Percentiles rank a stretch among this genome's conserved stretches.
Conservation (phyloP, 2,797 vertebrate genomes). For the Lepus oiostolus region DNA sequence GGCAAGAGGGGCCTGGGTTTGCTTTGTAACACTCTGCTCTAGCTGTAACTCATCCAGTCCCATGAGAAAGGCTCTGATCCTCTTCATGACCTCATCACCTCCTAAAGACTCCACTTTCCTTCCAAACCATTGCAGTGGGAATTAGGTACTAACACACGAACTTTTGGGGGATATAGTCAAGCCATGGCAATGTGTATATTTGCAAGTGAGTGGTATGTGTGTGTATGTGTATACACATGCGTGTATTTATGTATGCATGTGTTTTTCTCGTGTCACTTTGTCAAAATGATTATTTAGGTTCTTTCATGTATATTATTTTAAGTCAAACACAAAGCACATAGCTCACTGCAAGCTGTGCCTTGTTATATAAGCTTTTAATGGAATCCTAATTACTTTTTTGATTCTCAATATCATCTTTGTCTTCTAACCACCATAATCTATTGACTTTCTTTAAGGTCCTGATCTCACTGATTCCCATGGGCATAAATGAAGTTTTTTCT, state of each 20-base stretch:
- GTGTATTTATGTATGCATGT: too few relatives aligned
- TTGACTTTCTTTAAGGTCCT: not conserved
- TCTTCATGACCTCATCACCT: too few relatives aligned
- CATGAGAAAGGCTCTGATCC: too few relatives aligned
- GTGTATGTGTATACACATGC: not conserved
- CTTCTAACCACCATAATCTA: not conserved
- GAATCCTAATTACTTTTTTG: not conserved
- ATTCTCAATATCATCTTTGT: not conserved
- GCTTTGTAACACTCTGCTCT: too few relatives aligned
- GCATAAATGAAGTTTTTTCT: not conserved
- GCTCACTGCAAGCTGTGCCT: not conserved
- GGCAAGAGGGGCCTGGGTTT: too few relatives aligned
- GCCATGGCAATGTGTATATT: too few relatives aligned
- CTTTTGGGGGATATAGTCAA: too few relatives aligned
- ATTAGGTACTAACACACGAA: too few relatives aligned
- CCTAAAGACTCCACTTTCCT: too few relatives aligned
- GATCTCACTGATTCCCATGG: not conserved
- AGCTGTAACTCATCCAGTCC: too few relatives aligned
- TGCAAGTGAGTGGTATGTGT: not conserved
- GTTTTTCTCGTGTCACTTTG: not conserved
- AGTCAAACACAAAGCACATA: not conserved
- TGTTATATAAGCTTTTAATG: not conserved
- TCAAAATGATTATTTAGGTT: not conserved
- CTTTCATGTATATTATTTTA: not conserved
- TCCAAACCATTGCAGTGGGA: too few relatives aligned